Conservation (phyloP, 1,140 invertebrate species). For the Euwallacea fornicatus region DNA sequence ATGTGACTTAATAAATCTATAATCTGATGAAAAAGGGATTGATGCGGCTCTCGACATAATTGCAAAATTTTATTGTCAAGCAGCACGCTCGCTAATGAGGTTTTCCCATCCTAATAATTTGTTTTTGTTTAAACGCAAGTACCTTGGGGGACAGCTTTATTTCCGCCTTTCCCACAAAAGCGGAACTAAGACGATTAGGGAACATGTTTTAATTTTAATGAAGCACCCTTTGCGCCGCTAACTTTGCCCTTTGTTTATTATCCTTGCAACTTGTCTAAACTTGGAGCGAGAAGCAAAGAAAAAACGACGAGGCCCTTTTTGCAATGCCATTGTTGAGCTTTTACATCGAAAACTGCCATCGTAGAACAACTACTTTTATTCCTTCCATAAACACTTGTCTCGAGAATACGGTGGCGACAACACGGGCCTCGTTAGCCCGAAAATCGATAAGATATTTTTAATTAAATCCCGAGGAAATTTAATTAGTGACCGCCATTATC, state of each 20-base stretch:
- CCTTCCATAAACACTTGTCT: neutral
- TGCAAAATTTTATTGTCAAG: too few species aligned
- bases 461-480: conserved; percentile 18
- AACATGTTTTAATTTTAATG: conserved; percentile 4
- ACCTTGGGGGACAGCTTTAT: conserved; percentile 9
- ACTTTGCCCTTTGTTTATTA: neutral
- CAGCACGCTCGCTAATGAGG: too few species aligned
- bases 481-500: conserved; percentile 15
- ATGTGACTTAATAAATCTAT: too few species aligned
- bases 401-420: conserved; percentile 10
- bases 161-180: conserved; percentile 8
- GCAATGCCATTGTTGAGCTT: neutral
- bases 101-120: conserved; percentile 1
- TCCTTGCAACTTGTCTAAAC: neutral
- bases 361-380: neutral
- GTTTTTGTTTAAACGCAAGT: conserved; percentile 12
- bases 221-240: neutral
- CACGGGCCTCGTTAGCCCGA: neutral
- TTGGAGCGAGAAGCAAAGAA: too few species aligned
- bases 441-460: conserved; percentile 22
- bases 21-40: too few species aligned
- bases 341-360: neutral
- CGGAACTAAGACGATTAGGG: conserved; percentile 5
- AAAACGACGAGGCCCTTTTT: too few species aligned
- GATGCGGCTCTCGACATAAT: too few species aligned